Conservation (phyloP, 2,888 invertebrate genomes). For the Adelphocoris suturalis region DNA sequence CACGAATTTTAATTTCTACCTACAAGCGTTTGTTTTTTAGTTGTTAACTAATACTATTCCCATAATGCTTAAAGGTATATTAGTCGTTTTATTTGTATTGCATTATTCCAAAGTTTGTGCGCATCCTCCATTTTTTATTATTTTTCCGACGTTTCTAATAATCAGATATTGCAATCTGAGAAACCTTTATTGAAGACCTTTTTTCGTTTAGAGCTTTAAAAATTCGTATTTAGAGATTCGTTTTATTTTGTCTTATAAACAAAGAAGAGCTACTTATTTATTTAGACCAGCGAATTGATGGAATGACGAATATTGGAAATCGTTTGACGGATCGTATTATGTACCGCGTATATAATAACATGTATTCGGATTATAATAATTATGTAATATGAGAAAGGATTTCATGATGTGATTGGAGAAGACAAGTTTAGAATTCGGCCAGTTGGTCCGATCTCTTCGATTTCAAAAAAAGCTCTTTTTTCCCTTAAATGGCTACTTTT, state of each 20-base stretch:
- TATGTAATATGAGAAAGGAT: neutral
- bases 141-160: neutral
- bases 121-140: slow-evolving; percentile 59
- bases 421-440: too few species aligned
- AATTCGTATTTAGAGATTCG: neutral
- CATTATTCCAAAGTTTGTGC: slow-evolving; percentile 57
- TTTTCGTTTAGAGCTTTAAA: neutral
- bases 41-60: slow-evolving; percentile 23
- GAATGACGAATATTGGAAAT: neutral
- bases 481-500: neutral
- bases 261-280: slow-evolving; percentile 12
- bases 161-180: neutral
- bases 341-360: too few species aligned
- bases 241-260: neutral
- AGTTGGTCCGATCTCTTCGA: neutral
- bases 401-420: neutral
- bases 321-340: too few species aligned
- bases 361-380: too few species aligned
- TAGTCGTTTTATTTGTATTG: slow-evolving; percentile 46
- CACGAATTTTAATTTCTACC: slow-evolving; percentile 31
- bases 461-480: neutral
- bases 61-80: neutral
- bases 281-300: neutral
- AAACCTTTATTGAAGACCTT: neutral
- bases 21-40: slow-evolving; percentile 12